Base-by-base conservation (phyloP, 2,888 invertebrate genomes). In the Adelognathus sp. region DNA sequence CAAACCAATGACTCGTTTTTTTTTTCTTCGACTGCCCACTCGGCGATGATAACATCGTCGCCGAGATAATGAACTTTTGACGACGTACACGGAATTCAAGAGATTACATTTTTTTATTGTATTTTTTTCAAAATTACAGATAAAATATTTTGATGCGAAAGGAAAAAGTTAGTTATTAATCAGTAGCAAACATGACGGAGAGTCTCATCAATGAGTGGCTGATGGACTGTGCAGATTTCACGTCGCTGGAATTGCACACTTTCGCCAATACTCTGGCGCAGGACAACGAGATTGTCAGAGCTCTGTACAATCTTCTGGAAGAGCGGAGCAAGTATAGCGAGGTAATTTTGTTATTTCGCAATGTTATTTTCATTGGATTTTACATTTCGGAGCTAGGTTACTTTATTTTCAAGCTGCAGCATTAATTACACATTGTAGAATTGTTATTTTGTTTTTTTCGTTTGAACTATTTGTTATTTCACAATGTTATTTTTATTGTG, bases 221-320 rank as follows among this genome's bases (percentile, higher is more conserved):
- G 84, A 93, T 94, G 85, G 97, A 97, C 89, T 97, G 95, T 92
- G 94, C 95, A 80, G 93, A 94, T 60, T 92, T 96, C 79, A 95
- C 95, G 87, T 94, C 95, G 67, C 94, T 95, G 82, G 97, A 97
- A 91, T 92, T 96, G 78, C 94, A 95, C 88, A 95, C 96, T 71
- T 97, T 96, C 92, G 95, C 96, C 39, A 94, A 94, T 31, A 95
- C 96, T 88, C 95, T 97, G 90, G 95, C 96, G 87, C 95, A 96
- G 85, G 97, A 97, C 90, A 95, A 95, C 90, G 97, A 97, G 92
- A 95, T 97, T 80, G 95, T 97, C 82, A 94, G 96, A 85, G 96
- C 97, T 64, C 93, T 97, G 79, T 96, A 96, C 87, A 94, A 95
- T 84, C 93, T 97, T 63, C 93, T 97, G 58, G 96, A 94, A 88